Evolutionary conservation across 2,888 invertebrate genomes (phyloP).

Genomic region (Pterostichus niger): DNA sequence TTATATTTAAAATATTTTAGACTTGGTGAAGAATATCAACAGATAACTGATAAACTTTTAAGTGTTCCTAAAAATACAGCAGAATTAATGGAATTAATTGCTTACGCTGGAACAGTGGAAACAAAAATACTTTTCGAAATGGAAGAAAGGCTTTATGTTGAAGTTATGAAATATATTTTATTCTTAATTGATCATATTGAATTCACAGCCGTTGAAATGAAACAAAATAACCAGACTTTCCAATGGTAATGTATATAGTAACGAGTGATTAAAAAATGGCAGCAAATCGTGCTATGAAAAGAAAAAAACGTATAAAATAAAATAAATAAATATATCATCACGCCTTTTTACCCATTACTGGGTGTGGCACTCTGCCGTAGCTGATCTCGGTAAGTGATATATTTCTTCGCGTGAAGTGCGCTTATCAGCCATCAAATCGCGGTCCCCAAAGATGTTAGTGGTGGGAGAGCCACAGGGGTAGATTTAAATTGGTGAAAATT

Average conservation of each 20-base stretch:
- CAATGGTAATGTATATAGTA: slow-evolving; percentile 82
- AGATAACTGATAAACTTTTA: slow-evolving; percentile 88
- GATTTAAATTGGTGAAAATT: too few species aligned
- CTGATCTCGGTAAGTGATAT: too few species aligned
- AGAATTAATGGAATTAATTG: slow-evolving; percentile 90
- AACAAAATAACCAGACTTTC: slow-evolving; percentile 92
- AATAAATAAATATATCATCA: background rate
- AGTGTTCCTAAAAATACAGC: slow-evolving; percentile 91
- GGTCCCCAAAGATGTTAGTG: too few species aligned
- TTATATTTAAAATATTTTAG: slow-evolving; percentile 75
- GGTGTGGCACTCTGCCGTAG: too few species aligned
- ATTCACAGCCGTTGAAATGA: slow-evolving; percentile 91
- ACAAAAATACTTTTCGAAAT: slow-evolving; percentile 84
- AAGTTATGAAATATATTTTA: slow-evolving; percentile 85
- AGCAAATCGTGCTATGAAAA: too few species aligned
- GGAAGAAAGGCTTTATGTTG: slow-evolving; percentile 85
- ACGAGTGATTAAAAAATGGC: background rate
- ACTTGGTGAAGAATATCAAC: slow-evolving; percentile 90
- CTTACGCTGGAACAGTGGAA: slow-evolving; percentile 88
- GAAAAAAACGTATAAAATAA: too few species aligned
- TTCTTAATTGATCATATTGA: slow-evolving; percentile 91
- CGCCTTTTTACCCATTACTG: too few species aligned
- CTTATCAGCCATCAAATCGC: too few species aligned
- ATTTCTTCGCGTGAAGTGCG: too few species aligned
- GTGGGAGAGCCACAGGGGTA: too few species aligned